A percentile compares a stretch with the other conserved stretches of the same genome.
These are phyloP conservation scores for Semnopithecus entellus DNA, from an alignment of 2,113 vertebrate genomes.

Conservation along the genomic window DNA sequence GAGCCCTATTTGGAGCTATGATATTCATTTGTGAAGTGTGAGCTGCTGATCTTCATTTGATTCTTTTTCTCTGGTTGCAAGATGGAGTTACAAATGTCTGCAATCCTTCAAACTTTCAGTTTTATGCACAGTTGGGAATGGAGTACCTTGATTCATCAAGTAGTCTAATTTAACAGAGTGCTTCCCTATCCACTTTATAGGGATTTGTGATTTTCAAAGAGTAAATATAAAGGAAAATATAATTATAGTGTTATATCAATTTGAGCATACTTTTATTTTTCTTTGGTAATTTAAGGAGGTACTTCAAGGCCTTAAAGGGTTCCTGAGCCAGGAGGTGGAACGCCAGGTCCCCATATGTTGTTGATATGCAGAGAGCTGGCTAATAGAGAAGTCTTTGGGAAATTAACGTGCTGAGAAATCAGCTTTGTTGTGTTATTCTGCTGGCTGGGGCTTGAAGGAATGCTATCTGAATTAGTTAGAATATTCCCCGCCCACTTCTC, in stretches of 20 bases:
- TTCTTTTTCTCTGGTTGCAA: slow-evolving; percentile 30
- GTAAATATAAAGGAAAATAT: slow-evolving; percentile 27
- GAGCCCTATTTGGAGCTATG: not conserved
- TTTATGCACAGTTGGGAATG: not conserved
- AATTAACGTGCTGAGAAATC: not conserved
- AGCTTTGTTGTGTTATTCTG: not conserved
- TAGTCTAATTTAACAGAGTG: not conserved
- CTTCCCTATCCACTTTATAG: not conserved
- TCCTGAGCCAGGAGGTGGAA: not conserved
- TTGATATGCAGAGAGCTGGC: not conserved
- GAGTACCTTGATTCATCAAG: slow-evolving; percentile 20
- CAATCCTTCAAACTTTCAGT: not conserved
- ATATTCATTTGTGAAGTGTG: not conserved
- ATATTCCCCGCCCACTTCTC: not conserved
- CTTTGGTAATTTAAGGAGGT: slow-evolving; percentile 6
- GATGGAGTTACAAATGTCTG: not conserved
- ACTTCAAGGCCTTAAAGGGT: slow-evolving; percentile 34
- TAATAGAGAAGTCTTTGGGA: slow-evolving; percentile 15
- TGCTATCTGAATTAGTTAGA: slow-evolving; percentile 17
- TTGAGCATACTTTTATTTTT: not conserved
- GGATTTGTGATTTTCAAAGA: slow-evolving; percentile 51
- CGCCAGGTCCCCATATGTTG: not conserved
- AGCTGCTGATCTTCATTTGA: not conserved
- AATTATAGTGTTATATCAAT: not conserved
- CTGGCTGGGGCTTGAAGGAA: not conserved